Conservation (phyloP, 1,140 invertebrate species). For the Tetragonula clypearis region DNA sequence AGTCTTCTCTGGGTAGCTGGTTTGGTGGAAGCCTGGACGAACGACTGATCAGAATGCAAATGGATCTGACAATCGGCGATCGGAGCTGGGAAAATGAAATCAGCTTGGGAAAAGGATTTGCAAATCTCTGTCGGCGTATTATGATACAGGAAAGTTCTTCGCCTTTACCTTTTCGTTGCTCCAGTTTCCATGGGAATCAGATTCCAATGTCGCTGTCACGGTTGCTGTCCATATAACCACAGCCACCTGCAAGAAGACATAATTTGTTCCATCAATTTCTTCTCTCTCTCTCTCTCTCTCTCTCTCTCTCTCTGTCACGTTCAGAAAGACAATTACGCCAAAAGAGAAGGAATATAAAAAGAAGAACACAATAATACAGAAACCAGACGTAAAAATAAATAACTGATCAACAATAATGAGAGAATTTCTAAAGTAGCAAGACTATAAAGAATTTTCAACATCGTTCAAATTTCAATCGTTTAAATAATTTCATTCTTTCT, state of each 20-base stretch:
- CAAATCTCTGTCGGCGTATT: neutral
- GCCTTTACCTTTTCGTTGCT: slow-evolving; percentile 61
- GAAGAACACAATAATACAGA: neutral
- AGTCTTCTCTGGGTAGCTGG: too few relatives aligned
- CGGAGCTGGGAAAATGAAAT: slow-evolving; percentile 27
- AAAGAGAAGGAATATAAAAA: too few relatives aligned
- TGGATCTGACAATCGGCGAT: neutral
- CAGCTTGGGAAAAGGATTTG: slow-evolving; percentile 7
- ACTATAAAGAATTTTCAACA: neutral
- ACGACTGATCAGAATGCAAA: neutral
- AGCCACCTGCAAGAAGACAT: slow-evolving; percentile 70
- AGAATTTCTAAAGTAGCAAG: neutral
- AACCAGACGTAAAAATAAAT: neutral
- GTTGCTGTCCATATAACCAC: slow-evolving; percentile 70
- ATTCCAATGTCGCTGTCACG: slow-evolving; percentile 61
- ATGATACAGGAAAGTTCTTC: slow-evolving; percentile 16
- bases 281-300: too few relatives aligned
- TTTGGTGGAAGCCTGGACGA: neutral
- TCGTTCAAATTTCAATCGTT: neutral
- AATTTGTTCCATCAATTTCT: neutral
- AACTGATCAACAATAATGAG: too few relatives aligned
- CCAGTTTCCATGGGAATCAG: slow-evolving; percentile 56
- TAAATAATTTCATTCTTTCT: neutral
- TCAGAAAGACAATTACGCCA: neutral
- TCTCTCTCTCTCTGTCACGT: too few relatives aligned